These are phyloP conservation scores for Ptiloglossa arizonensis DNA, from an alignment of 1,140 invertebrate genomes.

Conservation along the genomic window DNA sequence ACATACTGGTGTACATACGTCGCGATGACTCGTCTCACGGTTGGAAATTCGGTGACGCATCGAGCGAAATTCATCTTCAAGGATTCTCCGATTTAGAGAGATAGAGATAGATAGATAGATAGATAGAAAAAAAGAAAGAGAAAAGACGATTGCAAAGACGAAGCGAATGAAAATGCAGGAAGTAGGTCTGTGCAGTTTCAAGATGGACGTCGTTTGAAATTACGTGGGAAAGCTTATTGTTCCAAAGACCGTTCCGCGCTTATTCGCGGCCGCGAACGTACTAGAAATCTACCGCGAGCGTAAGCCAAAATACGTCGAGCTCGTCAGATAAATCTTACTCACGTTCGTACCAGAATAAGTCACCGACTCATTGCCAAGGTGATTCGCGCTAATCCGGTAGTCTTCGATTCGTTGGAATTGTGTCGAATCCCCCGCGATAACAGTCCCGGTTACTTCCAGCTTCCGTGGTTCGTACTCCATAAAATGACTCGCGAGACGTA, in stretches of 20 bases:
- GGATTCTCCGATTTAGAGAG: too few relatives aligned
- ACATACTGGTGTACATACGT: too few relatives aligned
- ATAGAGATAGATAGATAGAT: too few relatives aligned
- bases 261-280: constrained; percentile 16
- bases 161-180: neutral
- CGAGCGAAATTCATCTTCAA: neutral
- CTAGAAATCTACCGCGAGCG: constrained; percentile 26
- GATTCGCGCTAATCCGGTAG: constrained; percentile 52
- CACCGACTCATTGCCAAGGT: constrained; percentile 73
- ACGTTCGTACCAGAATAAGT: constrained; percentile 70
- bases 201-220: constrained; percentile 1
- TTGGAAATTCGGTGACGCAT: neutral
- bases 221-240: constrained; percentile 15
- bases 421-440: constrained; percentile 1
- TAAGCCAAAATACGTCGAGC: constrained; percentile 52
- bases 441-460: too few relatives aligned
- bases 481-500: too few relatives aligned
- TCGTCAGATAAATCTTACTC: constrained; percentile 58
- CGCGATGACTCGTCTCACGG: neutral
- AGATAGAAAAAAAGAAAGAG: neutral
- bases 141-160: too few relatives aligned
- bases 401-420: constrained; percentile 21
- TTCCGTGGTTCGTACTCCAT: too few relatives aligned
- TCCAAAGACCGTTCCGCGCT: constrained; percentile 35
- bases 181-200: constrained; percentile 11